Evolutionary conservation across 2,888 invertebrate genomes (phyloP).

Genomic region (Tinea semifulvella): DNA sequence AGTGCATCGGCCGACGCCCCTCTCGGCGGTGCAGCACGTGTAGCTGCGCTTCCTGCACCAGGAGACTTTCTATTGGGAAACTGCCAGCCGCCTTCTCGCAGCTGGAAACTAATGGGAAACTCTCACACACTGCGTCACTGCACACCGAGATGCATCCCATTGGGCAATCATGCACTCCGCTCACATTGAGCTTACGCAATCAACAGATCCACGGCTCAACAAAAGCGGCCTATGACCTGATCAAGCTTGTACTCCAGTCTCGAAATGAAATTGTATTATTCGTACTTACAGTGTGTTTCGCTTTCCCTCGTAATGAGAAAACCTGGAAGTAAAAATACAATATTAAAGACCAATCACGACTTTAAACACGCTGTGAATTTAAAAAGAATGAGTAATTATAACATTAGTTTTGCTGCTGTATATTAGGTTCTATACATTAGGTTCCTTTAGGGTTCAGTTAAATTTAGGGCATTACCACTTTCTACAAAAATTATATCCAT

Average conservation of each 20-base stretch:
- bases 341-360: not conserved
- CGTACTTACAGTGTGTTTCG: slow-evolving; percentile 42
- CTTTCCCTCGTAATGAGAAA: not conserved
- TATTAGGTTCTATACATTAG: not conserved
- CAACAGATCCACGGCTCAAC: slow-evolving; percentile 13
- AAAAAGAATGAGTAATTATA: not conserved
- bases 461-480: not conserved
- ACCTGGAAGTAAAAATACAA: slow-evolving; percentile 14
- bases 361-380: not conserved
- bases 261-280: not conserved
- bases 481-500: not conserved
- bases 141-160: slow-evolving; percentile 49
- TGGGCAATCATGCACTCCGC: slow-evolving; percentile 35
- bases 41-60: slow-evolving; percentile 53
- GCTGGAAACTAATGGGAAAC: slow-evolving; percentile 45
- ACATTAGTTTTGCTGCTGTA: not conserved
- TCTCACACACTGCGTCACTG: slow-evolving; percentile 41
- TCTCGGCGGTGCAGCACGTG: slow-evolving; percentile 33
- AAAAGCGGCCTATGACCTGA: slow-evolving; percentile 15
- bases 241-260: not conserved
- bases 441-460: not conserved
- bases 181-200: slow-evolving; percentile 50
- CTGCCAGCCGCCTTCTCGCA: slow-evolving; percentile 34
- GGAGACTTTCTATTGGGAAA: slow-evolving; percentile 66
- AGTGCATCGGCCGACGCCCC: slow-evolving; percentile 61